Base-by-base conservation (phyloP, 2,113 vertebrate species). In the Fregata magnificens region DNA sequence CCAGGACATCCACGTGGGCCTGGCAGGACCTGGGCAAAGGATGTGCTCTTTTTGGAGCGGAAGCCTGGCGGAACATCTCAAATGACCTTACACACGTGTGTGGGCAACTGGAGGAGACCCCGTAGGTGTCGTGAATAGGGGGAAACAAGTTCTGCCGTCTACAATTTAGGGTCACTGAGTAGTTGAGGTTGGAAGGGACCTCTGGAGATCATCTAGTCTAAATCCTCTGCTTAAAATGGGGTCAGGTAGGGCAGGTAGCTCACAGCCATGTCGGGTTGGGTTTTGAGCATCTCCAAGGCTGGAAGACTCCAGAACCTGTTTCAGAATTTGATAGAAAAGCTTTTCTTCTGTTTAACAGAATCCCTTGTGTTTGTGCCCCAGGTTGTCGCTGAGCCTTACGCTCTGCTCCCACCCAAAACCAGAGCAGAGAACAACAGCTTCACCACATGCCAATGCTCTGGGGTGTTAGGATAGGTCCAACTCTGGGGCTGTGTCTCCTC, bases 241-340 rank as follows among this genome's bases (percentile, higher is more conserved):
- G 45, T 19, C 31, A 42, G 25, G 40, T 9, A 28, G 24, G 8
- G 24, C 50, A 32, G 58, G 34, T 28, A 20, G 25, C 29, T 69
- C 31, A 17, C 2, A 5, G n/a, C n/a, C 14, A 3, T 2, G 14
- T 13, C 70, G 6, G 1, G 2, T 26, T 7, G 34, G 40, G 59
- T 65, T 34, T 38, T 47, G 22, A 47, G 44, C 17, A 22, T 34
- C 44, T n/a, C 36, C 63, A 52, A 17, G 53, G 31, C 24, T 59
- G 36, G 44, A 66, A n/a, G 63, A 44, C 31, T 78, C 36, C 73
- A 26, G 44, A 77, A 78, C 45, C 36, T 36, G 5, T 29, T 82
- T n/a, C 4, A 10, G 40, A 55, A 47, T 18, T 52, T 24, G 32
- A 31, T 16, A 34, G 50, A 49, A 66, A 40, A 49, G n/a, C 42